Evolutionary conservation across 2,113 vertebrate genomes (phyloP), one percentile per base, ranked within the genome.

Genomic region (Boleophthalmus pectinirostris): DNA sequence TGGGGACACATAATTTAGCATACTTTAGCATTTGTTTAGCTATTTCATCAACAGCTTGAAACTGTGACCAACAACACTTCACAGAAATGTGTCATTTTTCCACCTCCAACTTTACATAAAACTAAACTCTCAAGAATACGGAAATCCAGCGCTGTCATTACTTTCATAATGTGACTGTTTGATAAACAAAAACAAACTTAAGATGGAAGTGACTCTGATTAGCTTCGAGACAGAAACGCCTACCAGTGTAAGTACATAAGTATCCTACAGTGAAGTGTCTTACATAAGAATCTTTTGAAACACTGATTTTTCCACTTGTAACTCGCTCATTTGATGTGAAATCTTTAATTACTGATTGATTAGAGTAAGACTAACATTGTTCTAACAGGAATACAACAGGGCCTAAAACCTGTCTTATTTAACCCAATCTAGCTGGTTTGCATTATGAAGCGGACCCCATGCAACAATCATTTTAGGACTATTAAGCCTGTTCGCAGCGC

Each of bases 1-100:
- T 61, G 15, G 15, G 23, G 18, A 25, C 58, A 61, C 58, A 61
- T 61, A 61, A 61, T 61, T 61, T 61, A 20, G 25, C 58, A 61
- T 61, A 61, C 24, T 33, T 61, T 61, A 33, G 58, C 58, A 33
- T 61, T 29, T 29, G 13, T 60, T 57, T 13, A 58, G 56, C 57
- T 15, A 60, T 60, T 29, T 60, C 24, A 60, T 60, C 57, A 29
- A 29, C 57, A 13, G 14, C 24, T 29, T 25, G 24, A 61, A 61
- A 61, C 56, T 58, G 58, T 18, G 14, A 33, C 58, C 14, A 61
- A 61, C 58, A 33, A 61, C 25, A 61, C 25, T 61, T 61, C 25
- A 61, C 58, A 61, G 24, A 33, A 18, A 33, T 29, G 29, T 33
- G 25, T 20, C 15, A 25, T 60, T 25, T 61, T 61, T 61, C 54